A percentile compares a stretch with the other conserved stretches of the same genome.
These are phyloP conservation scores for Acleris sparsana DNA, from an alignment of 2,888 invertebrate genomes.

Conservation along the genomic window DNA sequence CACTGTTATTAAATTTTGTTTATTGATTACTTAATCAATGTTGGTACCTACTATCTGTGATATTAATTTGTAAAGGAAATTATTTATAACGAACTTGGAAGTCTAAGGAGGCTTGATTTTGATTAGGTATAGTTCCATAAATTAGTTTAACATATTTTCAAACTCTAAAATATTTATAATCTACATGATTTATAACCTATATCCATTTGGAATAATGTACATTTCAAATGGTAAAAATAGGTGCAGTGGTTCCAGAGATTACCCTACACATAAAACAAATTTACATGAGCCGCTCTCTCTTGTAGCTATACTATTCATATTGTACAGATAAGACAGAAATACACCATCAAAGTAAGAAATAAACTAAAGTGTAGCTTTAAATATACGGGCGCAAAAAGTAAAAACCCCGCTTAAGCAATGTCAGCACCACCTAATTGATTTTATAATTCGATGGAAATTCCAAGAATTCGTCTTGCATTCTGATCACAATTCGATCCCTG, in stretches of 20 bases:
- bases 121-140: no score
- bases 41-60: conserved; percentile 21
- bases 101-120: background rate
- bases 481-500: conserved; percentile 49
- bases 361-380: background rate
- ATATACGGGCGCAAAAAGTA: background rate
- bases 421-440: conserved; percentile 68
- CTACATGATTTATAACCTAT: no score
- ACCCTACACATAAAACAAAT: no score
- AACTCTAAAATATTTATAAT: no score
- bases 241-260: no score
- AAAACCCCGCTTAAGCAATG: conserved; percentile 40
- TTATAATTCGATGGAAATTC: conserved; percentile 66
- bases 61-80: conserved; percentile 19
- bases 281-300: no score
- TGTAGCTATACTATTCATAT: no score
- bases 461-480: conserved; percentile 65
- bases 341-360: background rate
- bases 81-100: conserved; percentile 2
- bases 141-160: no score
- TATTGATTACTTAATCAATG: conserved; percentile 41
- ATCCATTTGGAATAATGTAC: no score
- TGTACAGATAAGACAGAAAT: no score
- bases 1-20: conserved; percentile 57
- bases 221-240: no score